phyloP scores from a whole-genome alignment of 1,140 invertebrate genomes.

The Conus ventricosus region DNA sequence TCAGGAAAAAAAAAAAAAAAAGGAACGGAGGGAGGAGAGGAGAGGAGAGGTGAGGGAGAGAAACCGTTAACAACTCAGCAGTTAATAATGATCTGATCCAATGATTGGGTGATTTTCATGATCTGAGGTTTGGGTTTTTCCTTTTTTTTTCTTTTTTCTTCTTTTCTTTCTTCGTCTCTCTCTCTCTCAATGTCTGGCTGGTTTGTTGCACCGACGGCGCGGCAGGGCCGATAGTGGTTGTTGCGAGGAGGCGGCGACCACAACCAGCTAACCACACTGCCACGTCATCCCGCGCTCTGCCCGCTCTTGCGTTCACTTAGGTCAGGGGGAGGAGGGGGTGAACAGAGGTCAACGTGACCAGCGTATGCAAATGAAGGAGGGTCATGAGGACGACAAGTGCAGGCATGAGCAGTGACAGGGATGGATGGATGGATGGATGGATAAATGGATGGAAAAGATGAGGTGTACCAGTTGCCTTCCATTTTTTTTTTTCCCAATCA shows the following conservation, averaged over 20 bases:
- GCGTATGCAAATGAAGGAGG: slow-evolving; percentile 5
- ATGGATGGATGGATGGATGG: slow-evolving; percentile 28
- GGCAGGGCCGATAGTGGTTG: slow-evolving; percentile 97
- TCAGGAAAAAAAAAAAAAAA: no score
- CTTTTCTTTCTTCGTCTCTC: not conserved
- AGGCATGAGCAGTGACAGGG: slow-evolving; percentile 40
- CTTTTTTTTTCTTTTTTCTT: not conserved
- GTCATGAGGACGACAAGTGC: slow-evolving; percentile 18
- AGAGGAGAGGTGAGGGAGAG: not conserved
- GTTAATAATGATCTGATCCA: not conserved
- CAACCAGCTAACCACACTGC: slow-evolving; percentile 99
- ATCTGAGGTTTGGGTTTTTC: not conserved
- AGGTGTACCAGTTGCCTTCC: not conserved
- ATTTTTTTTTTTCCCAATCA: not conserved
- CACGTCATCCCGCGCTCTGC: slow-evolving; percentile 75
- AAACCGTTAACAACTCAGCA: not conserved
- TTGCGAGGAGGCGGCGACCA: slow-evolving; percentile 77
- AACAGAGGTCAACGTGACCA: not conserved
- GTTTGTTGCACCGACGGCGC: slow-evolving; percentile 58
- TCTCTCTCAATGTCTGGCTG: slow-evolving; percentile 43
- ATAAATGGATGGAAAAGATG: slow-evolving; percentile 41
- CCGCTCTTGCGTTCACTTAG: not conserved
- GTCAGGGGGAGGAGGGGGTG: not conserved
- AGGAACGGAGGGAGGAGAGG: no score
- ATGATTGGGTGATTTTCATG: slow-evolving; percentile 26